Conservation (phyloP, 92 coral and sea anemone species). For the Palythoa caribaeorum region DNA sequence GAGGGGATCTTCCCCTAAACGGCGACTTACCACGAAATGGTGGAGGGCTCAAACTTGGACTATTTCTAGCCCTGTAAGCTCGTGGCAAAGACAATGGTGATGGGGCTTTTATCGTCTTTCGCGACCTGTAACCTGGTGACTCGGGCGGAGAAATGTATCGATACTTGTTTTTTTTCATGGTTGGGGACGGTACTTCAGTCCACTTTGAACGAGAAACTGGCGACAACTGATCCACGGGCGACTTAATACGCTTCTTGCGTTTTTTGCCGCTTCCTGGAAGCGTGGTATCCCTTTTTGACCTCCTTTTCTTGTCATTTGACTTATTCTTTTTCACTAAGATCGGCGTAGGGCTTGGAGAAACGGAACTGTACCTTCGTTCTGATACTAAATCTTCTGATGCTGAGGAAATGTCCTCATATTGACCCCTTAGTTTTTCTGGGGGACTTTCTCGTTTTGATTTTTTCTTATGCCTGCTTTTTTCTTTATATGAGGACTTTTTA, state of each 20-base stretch:
- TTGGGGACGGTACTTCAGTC: constrained; percentile 81
- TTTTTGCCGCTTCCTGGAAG: constrained; percentile 78
- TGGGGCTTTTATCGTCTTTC: constrained; percentile 55
- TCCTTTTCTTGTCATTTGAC: constrained; percentile 82
- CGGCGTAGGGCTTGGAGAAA: constrained; percentile 91
- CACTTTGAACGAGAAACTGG: constrained; percentile 91
- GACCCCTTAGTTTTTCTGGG: constrained; percentile 91
- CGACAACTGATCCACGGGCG: constrained; percentile 71
- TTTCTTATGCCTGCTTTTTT: constrained; percentile 90
- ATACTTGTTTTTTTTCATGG: constrained; percentile 51
- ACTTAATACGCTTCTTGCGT: constrained; percentile 79
- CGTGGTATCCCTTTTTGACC: constrained; percentile 79
- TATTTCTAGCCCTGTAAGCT: constrained; percentile 82
- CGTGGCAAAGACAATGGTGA: constrained; percentile 87
- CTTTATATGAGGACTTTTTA: constrained; percentile 98
- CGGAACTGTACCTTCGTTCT: constrained; percentile 87
- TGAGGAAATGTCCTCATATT: constrained; percentile 99
- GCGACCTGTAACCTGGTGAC: constrained; percentile 64
- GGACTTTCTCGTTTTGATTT: constrained; percentile 86
- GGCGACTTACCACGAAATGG: constrained; percentile 70
- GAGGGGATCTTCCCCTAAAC: constrained; percentile 64
- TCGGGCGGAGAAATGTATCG: constrained; percentile 62
- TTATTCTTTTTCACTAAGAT: constrained; percentile 81
- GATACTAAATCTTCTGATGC: constrained; percentile 91
- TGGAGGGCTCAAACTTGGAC: constrained; percentile 89